phyloP scores from a whole-genome alignment of 2,797 vertebrate species.

The Bovichtus variegatus region DNA sequence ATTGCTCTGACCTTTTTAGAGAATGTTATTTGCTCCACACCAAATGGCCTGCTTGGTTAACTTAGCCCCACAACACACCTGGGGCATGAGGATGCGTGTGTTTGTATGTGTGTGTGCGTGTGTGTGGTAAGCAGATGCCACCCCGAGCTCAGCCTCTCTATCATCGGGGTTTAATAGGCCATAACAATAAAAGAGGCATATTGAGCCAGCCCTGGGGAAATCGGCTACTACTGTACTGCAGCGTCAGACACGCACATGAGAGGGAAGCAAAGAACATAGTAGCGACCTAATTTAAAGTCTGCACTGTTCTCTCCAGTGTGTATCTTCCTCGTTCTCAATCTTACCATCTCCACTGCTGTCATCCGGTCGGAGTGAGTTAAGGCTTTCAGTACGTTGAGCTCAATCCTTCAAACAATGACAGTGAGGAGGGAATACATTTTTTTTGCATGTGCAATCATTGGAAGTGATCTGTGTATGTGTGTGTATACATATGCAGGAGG shows the following conservation, averaged over 20 bases:
- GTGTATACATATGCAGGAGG: neutral
- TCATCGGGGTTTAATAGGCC: conserved; percentile 80
- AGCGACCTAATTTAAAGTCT: conserved; percentile 48
- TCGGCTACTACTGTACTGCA: conserved; percentile 64
- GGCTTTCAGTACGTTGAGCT: neutral
- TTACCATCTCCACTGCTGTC: neutral
- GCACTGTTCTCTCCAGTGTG: neutral
- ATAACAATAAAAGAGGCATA: conserved; percentile 81
- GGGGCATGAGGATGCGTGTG: conserved; percentile 45
- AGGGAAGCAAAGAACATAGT: conserved; percentile 17
- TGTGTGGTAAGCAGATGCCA: conserved; percentile 74
- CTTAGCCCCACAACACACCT: conserved; percentile 66
- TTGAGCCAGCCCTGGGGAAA: conserved; percentile 78
- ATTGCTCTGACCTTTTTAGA: conserved; percentile 83
- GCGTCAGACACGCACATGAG: conserved; percentile 28
- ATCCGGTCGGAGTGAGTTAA: conserved; percentile 21
- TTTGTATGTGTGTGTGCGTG: neutral
- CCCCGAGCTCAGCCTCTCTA: conserved; percentile 71
- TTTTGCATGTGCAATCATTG: neutral
- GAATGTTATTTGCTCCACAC: conserved; percentile 72
- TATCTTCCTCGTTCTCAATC: neutral
- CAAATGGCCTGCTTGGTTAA: conserved; percentile 74
- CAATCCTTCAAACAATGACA: conserved; percentile 28
- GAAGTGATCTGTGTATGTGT: neutral
- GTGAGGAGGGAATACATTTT: neutral